phyloP scores from a whole-genome alignment of 2,113 vertebrate species.

The Pterocles burchelli region DNA sequence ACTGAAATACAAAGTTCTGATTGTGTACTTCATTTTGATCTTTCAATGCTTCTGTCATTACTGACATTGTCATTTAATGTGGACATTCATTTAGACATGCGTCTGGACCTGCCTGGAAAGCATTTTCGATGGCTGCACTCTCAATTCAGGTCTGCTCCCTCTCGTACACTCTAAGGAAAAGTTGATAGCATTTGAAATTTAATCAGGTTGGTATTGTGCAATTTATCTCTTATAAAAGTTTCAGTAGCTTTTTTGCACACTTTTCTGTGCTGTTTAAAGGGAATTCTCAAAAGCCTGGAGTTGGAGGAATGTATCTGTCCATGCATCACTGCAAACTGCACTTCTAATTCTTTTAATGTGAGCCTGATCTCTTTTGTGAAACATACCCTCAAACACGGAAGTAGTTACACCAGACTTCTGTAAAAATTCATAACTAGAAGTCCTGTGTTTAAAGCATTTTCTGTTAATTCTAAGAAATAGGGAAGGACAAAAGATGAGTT shows the following conservation, averaged over 20 bases:
- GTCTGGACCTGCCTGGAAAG: conserved; percentile 30
- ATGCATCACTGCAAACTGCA: neutral
- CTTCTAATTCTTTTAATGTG: neutral
- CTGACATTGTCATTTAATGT: conserved; percentile 57
- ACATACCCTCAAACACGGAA: neutral
- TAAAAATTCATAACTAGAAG: neutral
- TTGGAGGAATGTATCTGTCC: neutral
- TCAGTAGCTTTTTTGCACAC: conserved; percentile 44
- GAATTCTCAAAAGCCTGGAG: conserved; percentile 25
- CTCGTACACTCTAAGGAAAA: conserved; percentile 11
- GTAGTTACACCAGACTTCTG: neutral
- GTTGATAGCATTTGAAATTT: conserved; percentile 70
- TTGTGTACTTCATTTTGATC: conserved; percentile 20
- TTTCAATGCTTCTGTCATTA: conserved; percentile 19
- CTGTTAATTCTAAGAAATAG: neutral
- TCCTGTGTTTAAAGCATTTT: neutral
- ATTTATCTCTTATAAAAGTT: conserved; percentile 66
- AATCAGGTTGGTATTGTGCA: conserved; percentile 66
- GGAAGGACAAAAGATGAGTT: neutral
- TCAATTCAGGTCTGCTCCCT: conserved; percentile 41
- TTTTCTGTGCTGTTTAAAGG: conserved; percentile 22
- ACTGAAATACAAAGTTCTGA: conserved; percentile 12
- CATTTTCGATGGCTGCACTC: conserved; percentile 25
- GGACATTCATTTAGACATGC: conserved; percentile 8
- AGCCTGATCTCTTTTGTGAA: neutral